phyloP scores from a whole-genome alignment of 2,888 invertebrate species.

The Stegana nigrithorax region DNA sequence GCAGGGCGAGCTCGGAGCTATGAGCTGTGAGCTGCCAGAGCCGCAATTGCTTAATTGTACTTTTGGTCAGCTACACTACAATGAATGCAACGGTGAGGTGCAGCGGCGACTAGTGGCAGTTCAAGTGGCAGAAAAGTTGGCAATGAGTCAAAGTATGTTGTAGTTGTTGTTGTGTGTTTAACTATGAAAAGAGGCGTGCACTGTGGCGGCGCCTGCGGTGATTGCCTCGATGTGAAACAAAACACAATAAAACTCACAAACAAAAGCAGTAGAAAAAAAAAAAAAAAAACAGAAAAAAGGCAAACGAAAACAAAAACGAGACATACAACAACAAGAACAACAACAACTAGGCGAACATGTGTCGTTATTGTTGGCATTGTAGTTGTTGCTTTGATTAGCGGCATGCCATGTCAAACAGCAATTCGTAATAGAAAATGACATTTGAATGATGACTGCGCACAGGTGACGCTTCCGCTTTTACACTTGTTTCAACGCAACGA shows the following conservation, averaged over 20 bases:
- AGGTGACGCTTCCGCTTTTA: slow-evolving; percentile 53
- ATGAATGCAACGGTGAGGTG: neutral
- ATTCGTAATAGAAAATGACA: slow-evolving; percentile 54
- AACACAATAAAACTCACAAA: neutral
- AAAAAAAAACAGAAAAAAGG: too few species aligned
- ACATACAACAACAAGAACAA: neutral
- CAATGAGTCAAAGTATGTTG: neutral
- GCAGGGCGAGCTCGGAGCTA: neutral
- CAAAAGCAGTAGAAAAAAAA: too few species aligned
- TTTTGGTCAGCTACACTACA: slow-evolving; percentile 8
- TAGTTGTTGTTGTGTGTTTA: neutral
- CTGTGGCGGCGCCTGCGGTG: neutral
- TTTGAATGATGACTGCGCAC: slow-evolving; percentile 56
- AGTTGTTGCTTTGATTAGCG: slow-evolving; percentile 55
- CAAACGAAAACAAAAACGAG: too few species aligned
- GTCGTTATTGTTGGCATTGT: neutral
- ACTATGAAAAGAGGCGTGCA: neutral
- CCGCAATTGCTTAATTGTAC: slow-evolving; percentile 19
- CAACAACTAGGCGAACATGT: neutral
- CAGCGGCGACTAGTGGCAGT: neutral
- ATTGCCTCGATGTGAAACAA: neutral
- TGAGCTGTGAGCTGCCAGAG: neutral
- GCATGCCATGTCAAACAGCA: slow-evolving; percentile 61
- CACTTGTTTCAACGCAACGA: slow-evolving; percentile 36
- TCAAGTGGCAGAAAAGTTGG: too few species aligned